Evolutionary conservation across 1,140 invertebrate species (phyloP).

Genomic region (Dreissena polymorpha): DNA sequence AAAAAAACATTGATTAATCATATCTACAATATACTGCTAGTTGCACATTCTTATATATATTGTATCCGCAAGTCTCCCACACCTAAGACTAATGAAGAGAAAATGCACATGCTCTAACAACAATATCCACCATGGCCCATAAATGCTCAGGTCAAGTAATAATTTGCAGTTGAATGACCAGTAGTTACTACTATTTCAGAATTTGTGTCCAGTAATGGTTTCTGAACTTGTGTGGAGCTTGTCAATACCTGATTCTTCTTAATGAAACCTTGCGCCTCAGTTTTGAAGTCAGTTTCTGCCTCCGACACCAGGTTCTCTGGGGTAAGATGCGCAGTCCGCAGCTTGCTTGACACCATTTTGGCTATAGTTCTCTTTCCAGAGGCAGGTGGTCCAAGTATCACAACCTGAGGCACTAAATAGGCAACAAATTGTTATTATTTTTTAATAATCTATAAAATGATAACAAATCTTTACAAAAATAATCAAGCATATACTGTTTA

Average conservation of each 20-base stretch:
- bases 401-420: constrained; percentile 75
- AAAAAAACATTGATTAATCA: no score
- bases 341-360: constrained; percentile 75
- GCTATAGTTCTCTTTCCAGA: constrained; percentile 78
- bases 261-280: constrained; percentile 64
- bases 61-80: no score
- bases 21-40: no score
- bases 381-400: constrained; percentile 78
- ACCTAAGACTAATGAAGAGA: no score
- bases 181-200: no score
- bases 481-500: not conserved
- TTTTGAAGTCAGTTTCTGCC: constrained; percentile 68
- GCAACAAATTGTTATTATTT: constrained; percentile 11
- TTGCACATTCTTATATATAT: no score
- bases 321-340: constrained; percentile 73
- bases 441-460: not conserved
- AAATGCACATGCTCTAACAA: no score
- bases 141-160: no score
- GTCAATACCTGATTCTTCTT: constrained; percentile 64
- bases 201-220: no score
- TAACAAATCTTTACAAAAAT: not conserved
- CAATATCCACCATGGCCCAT: no score
- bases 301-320: constrained; percentile 74
- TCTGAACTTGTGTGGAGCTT: no score
- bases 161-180: no score